A percentile compares a stretch with the other conserved stretches of the same genome.
These are phyloP conservation scores for Pristionchus mayeri DNA, from an alignment of 2,888 invertebrate genomes.

Conservation along the genomic window DNA sequence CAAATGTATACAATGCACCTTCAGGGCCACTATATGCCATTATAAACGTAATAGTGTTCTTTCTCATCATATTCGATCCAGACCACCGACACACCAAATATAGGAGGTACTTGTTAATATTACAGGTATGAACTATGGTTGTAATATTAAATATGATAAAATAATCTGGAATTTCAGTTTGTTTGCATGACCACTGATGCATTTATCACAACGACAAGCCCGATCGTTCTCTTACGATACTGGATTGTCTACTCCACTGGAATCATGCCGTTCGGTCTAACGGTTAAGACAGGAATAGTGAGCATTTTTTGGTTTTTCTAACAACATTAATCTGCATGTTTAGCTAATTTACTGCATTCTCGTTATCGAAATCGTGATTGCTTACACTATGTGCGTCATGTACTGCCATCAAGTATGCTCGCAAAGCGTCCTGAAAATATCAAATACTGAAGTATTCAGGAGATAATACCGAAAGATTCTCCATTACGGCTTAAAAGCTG, in stretches of 20 bases:
- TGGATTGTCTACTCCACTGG: background rate
- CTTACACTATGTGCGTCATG: background rate
- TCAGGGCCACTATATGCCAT: background rate
- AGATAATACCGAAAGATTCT: background rate
- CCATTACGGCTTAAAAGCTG: background rate
- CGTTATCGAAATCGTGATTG: background rate
- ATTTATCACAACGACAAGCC: background rate
- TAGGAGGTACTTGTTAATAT: background rate
- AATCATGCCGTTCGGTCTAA: background rate
- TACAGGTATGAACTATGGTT: slow-evolving; percentile 3
- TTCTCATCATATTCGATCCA: slow-evolving; percentile 20
- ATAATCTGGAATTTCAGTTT: background rate
- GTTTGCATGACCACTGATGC: background rate
- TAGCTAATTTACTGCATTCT: background rate
- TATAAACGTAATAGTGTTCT: background rate
- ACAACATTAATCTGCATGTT: background rate
- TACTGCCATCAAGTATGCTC: slow-evolving; percentile 33
- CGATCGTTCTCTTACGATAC: background rate
- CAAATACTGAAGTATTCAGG: background rate
- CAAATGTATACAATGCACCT: background rate
- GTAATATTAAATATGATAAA: background rate
- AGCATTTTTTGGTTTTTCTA: background rate
- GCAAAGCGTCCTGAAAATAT: background rate
- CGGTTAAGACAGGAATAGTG: background rate
- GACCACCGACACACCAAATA: background rate